Evolutionary conservation across 1,140 invertebrate species (phyloP).

Genomic region (Bilobella aurantiaca): DNA sequence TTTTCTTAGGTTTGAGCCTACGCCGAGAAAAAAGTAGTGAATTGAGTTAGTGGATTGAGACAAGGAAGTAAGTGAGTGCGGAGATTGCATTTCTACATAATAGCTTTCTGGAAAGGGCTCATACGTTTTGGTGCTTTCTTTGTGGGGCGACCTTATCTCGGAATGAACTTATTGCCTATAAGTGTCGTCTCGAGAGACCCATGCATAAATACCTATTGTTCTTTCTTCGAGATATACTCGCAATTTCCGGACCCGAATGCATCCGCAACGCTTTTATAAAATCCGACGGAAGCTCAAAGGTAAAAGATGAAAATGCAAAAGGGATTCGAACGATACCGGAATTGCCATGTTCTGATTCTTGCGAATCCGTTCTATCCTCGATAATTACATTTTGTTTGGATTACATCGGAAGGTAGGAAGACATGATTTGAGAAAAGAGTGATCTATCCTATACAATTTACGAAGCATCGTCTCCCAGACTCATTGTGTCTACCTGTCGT

Average conservation of each 20-base stretch:
- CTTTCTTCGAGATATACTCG: background rate
- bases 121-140: background rate
- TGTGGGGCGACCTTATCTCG: background rate
- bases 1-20: constrained; percentile 20
- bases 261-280: background rate
- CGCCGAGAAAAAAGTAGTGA: background rate
- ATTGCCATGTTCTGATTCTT: no score
- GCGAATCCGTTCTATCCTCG: no score
- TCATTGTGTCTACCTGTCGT: no score
- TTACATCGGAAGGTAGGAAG: no score
- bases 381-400: no score
- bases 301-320: background rate
- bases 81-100: background rate
- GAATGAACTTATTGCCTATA: background rate
- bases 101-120: background rate
- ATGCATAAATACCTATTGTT: constrained; percentile 1
- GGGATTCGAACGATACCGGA: background rate
- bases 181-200: background rate
- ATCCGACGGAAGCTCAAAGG: background rate
- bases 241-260: background rate
- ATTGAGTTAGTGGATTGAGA: no score
- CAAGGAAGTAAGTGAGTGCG: no score
- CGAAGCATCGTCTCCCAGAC: no score
- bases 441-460: no score
- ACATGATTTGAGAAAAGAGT: no score